Evolutionary conservation across 2,888 invertebrate species (phyloP).

Genomic region (Tipula confusa): DNA sequence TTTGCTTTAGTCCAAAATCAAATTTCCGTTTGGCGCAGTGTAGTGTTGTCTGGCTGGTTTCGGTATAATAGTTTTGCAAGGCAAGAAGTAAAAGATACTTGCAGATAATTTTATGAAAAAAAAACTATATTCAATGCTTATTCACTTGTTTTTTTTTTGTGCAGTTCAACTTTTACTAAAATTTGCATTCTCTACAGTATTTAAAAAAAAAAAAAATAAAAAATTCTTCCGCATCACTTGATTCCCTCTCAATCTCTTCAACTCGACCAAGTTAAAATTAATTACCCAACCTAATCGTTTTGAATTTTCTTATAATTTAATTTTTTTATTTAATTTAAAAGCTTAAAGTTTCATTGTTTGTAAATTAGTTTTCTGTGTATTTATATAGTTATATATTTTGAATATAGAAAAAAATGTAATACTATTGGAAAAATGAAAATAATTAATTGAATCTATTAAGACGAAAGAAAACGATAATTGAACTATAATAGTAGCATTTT

Average conservation of each 20-base stretch:
- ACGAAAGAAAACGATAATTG: background rate
- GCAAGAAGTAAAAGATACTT: no score
- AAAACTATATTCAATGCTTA: no score
- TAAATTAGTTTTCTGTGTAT: background rate
- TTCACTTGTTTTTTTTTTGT: no score
- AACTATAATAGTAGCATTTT: conserved; percentile 12
- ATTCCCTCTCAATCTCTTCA: background rate
- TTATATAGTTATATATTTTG: background rate
- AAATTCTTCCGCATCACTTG: background rate
- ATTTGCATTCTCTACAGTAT: no score
- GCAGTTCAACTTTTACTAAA: no score
- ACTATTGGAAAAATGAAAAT: background rate
- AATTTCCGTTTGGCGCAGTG: no score
- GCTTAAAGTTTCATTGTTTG: conserved; percentile 5
- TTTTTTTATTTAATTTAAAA: background rate
- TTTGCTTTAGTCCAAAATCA: no score
- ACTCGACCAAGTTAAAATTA: background rate
- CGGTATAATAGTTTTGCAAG: no score
- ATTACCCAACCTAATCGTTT: background rate
- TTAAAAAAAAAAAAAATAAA: background rate
- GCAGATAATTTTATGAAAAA: no score
- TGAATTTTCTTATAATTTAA: background rate
- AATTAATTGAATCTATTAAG: conserved; percentile 12
- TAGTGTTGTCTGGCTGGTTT: no score
- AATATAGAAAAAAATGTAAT: background rate